These are phyloP conservation scores for Halictus ligatus DNA, from an alignment of 2,888 invertebrate genomes.

Conservation along the genomic window DNA sequence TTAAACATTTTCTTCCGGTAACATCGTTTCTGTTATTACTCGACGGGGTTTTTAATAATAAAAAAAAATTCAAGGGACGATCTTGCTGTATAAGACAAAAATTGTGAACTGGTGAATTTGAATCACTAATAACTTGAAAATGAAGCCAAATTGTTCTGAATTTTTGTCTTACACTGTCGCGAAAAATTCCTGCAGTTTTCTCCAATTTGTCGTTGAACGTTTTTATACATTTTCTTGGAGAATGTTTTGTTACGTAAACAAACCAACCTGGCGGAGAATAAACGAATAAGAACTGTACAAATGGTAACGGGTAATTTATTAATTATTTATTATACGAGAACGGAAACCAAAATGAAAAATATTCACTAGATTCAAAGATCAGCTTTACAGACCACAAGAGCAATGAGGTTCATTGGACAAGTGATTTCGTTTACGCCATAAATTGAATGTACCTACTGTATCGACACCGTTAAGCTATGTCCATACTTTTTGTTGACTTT, in stretches of 20 bases:
- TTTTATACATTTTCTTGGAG: background rate
- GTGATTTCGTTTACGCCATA: background rate
- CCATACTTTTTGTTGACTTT: background rate
- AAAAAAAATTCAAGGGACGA: background rate
- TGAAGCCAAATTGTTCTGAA: background rate
- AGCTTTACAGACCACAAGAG: background rate
- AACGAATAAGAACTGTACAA: constrained; percentile 1
- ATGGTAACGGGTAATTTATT: constrained; percentile 28
- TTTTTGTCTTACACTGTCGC: background rate
- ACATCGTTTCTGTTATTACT: background rate
- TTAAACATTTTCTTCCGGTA: background rate
- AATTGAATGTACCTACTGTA: background rate
- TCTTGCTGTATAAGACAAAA: background rate
- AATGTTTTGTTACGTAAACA: constrained; percentile 1
- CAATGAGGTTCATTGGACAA: background rate
- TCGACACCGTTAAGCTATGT: background rate
- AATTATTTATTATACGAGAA: constrained; percentile 35
- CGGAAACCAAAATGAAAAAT: constrained; percentile 18
- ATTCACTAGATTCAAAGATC: constrained; percentile 5
- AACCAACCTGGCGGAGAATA: background rate
- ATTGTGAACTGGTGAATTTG: background rate
- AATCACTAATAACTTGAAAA: background rate
- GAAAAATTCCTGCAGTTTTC: background rate
- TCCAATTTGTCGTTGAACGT: background rate
- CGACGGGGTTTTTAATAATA: background rate